Evolutionary conservation across 1,140 invertebrate genomes (phyloP), one percentile per base, ranked within the genome.

Genomic region (Rhyacophila brunnea): DNA sequence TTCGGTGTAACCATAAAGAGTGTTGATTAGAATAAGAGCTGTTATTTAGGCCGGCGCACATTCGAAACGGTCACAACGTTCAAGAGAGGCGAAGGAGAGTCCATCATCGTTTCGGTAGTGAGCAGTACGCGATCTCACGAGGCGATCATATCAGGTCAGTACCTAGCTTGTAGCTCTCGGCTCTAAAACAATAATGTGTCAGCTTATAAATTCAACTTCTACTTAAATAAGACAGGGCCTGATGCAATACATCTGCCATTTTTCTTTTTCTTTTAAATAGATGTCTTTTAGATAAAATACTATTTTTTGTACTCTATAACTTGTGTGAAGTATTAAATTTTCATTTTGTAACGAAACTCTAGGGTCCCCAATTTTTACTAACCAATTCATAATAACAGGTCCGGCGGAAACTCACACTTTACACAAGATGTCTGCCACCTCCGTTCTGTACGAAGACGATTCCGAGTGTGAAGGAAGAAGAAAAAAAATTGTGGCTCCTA

Each of bases 351-450:
- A 46, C 20, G 52, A 34, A 56, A 36, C 48, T 52, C 35, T 32
- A 42, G 32, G 44, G 13, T 57, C 57, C 17, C 23, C 50, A 28
- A 54, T 57, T 36, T 62, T 60, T 23, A 64, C 56, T 64, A 64
- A 64, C 61, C 53, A 51, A 56, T 64, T 64, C 40, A 28, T 51
- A 56, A 58, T 49, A 65, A 53, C 48, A 85, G 83, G 84, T 84
- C 82, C 83, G 58, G 82, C 83, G 56, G 84, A 85, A 78, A 80
- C 78, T 66, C 83, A 81, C 70, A 80, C 78, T 54, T 81, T 85
- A 71, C 83, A 83, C 75, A 84, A 83, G 79, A 81, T 84, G 80
- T 83, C 77, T 51, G 79, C 83, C 36, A 83, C 79, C 7, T 80
- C 81, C 53, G 76, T 83, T 40, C 79, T 82, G 71, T 83, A 82